Conservation (phyloP, 2,888 invertebrate species). For the Trisateles emortualis region DNA sequence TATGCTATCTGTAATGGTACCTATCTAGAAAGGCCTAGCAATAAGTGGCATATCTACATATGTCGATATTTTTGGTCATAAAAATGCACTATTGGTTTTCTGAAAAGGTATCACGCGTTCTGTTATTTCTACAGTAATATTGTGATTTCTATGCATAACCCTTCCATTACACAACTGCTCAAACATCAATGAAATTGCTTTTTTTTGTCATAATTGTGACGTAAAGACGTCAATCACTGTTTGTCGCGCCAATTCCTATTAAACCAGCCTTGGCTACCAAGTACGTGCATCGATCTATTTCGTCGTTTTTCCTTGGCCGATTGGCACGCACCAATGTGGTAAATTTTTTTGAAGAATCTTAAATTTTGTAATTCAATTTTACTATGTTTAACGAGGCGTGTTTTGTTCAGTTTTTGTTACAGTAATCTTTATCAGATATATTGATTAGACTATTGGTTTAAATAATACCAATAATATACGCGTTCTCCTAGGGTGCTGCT, state of each 20-base stretch:
- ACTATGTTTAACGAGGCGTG: constrained; percentile 48
- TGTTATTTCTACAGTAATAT: no score
- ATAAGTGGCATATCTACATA: no score
- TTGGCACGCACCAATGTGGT: constrained; percentile 48
- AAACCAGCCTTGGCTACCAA: constrained; percentile 56
- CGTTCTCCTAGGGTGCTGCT: no score
- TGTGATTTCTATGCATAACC: not conserved
- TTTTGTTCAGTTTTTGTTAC: constrained; percentile 34
- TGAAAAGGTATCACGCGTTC: no score
- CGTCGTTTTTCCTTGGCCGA: constrained; percentile 61
- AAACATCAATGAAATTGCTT: constrained; percentile 27
- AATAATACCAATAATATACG: no score
- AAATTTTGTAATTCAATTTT: constrained; percentile 24
- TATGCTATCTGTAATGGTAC: no score
- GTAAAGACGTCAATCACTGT: constrained; percentile 16
- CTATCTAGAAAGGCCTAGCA: no score
- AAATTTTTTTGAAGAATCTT: constrained; percentile 49
- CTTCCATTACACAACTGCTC: constrained; percentile 21
- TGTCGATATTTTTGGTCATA: no score
- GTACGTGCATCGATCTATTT: constrained; percentile 52
- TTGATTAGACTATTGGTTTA: not conserved
- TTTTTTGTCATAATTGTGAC: constrained; percentile 31
- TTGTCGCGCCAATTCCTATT: constrained; percentile 30
- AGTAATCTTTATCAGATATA: constrained; percentile 2
- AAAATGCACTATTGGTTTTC: no score